Evolutionary conservation across 2,113 vertebrate species (phyloP).

Genomic region (Corythoichthys intestinalis): DNA sequence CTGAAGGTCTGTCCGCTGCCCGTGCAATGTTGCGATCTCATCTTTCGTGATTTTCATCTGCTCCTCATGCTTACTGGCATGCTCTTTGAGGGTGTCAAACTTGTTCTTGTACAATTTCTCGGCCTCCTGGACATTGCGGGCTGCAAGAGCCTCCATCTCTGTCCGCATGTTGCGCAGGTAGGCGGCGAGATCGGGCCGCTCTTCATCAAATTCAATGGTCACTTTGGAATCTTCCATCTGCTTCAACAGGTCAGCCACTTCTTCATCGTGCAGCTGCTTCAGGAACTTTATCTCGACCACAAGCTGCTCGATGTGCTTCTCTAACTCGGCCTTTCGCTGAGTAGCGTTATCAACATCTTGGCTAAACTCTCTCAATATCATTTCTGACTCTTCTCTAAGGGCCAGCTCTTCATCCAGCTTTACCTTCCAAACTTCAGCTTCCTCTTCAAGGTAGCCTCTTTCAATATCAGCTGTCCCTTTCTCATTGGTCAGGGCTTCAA

Average conservation of each 20-base stretch:
- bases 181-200: slow-evolving; percentile 62
- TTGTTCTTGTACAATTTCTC: slow-evolving; percentile 81
- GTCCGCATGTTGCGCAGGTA: slow-evolving; percentile 64
- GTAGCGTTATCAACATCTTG: slow-evolving; percentile 75
- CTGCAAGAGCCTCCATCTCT: slow-evolving; percentile 72
- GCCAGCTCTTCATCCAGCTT: slow-evolving; percentile 76
- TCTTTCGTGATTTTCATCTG: slow-evolving; percentile 74
- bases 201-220: slow-evolving; percentile 59
- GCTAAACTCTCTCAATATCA: slow-evolving; percentile 74
- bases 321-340: slow-evolving; percentile 72
- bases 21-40: slow-evolving; percentile 70
- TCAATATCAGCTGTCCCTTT: slow-evolving; percentile 69
- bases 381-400: slow-evolving; percentile 76
- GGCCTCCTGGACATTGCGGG: slow-evolving; percentile 74
- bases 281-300: slow-evolving; percentile 72
- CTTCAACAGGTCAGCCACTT: slow-evolving; percentile 68
- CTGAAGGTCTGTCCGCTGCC: slow-evolving; percentile 70
- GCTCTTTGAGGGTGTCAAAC: slow-evolving; percentile 72
- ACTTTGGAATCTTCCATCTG: slow-evolving; percentile 73
- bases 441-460: slow-evolving; percentile 62
- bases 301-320: slow-evolving; percentile 65
- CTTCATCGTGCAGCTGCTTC: slow-evolving; percentile 71
- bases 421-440: slow-evolving; percentile 68
- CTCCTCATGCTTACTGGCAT: slow-evolving; percentile 68
- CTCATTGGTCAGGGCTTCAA: slow-evolving; percentile 73